These are phyloP conservation scores for Tenualosa ilisha DNA, from an alignment of 2,797 vertebrate genomes.

Conservation along the genomic window DNA sequence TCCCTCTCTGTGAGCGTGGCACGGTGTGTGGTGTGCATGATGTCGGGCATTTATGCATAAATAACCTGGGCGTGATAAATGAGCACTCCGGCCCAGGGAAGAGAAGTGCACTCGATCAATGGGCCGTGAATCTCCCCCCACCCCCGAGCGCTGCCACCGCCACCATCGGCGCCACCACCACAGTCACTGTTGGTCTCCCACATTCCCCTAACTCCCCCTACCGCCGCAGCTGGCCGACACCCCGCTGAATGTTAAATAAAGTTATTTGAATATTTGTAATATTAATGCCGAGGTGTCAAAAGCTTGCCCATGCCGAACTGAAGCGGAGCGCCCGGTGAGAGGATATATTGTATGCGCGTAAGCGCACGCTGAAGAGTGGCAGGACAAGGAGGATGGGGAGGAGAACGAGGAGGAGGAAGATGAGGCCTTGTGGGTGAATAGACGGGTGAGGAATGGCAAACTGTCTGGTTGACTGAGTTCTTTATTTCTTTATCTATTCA, in stretches of 20 bases:
- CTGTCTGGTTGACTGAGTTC: neutral
- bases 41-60: slow-evolving; percentile 49
- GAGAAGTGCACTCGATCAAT: slow-evolving; percentile 74
- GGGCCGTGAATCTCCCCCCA: slow-evolving; percentile 75
- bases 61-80: slow-evolving; percentile 77
- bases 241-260: slow-evolving; percentile 79
- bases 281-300: slow-evolving; percentile 74
- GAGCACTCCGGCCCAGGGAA: slow-evolving; percentile 66
- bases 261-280: slow-evolving; percentile 83
- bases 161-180: neutral
- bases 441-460: neutral
- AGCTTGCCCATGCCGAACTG: slow-evolving; percentile 65
- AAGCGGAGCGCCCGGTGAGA: slow-evolving; percentile 55
- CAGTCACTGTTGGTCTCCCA: neutral
- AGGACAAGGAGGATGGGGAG: slow-evolving; percentile 4
- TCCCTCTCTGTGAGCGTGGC: neutral
- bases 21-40: neutral
- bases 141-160: neutral
- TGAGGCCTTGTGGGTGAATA: neutral
- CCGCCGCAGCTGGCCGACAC: slow-evolving; percentile 54
- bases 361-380: slow-evolving; percentile 25
- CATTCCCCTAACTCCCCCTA: neutral
- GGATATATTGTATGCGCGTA: slow-evolving; percentile 24
- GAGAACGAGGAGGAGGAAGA: slow-evolving; percentile 19
- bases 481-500: neutral